Conservation (phyloP, 2,888 invertebrate genomes). For the Drosophila fungiperda region DNA sequence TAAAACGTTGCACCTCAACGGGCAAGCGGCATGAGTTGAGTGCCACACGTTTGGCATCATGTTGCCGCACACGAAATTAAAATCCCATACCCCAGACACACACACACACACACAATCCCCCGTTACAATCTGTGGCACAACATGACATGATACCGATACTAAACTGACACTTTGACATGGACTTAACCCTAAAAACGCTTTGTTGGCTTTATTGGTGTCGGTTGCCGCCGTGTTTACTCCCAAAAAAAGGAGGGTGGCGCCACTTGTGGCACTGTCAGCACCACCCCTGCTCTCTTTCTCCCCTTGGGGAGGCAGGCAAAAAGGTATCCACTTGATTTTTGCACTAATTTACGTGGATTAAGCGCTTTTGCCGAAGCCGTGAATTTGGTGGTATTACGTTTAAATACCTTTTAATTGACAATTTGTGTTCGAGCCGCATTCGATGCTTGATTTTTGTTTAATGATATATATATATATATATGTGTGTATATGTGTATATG, state of each 20-base stretch:
- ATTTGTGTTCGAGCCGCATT: slow-evolving; percentile 69
- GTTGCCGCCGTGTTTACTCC: slow-evolving; percentile 62
- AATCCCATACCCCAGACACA: slow-evolving; percentile 58
- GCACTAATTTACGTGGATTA: slow-evolving; percentile 82
- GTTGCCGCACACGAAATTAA: slow-evolving; percentile 81
- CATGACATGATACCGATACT: slow-evolving; percentile 85
- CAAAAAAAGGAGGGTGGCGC: slow-evolving; percentile 9
- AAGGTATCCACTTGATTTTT: slow-evolving; percentile 81
- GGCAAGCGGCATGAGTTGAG: slow-evolving; percentile 22
- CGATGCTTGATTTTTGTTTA: slow-evolving; percentile 70
- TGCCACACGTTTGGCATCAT: slow-evolving; percentile 79
- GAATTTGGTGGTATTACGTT: slow-evolving; percentile 80
- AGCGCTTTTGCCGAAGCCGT: slow-evolving; percentile 50
- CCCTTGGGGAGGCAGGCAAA: slow-evolving; percentile 31
- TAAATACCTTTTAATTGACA: slow-evolving; percentile 85
- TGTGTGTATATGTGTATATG: slow-evolving; percentile 13
- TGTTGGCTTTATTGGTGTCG: slow-evolving; percentile 82
- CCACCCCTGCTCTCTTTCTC: background rate
- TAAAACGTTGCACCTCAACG: slow-evolving; percentile 80
- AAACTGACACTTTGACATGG: slow-evolving; percentile 85
- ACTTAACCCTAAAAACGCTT: slow-evolving; percentile 83
- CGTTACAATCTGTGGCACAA: slow-evolving; percentile 56
- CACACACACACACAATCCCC: slow-evolving; percentile 12
- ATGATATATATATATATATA: slow-evolving; percentile 43
- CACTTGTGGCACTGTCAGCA: slow-evolving; percentile 28